Evolutionary conservation across 2,113 vertebrate genomes (phyloP).

Genomic region (Epinephelus fuscoguttatus): DNA sequence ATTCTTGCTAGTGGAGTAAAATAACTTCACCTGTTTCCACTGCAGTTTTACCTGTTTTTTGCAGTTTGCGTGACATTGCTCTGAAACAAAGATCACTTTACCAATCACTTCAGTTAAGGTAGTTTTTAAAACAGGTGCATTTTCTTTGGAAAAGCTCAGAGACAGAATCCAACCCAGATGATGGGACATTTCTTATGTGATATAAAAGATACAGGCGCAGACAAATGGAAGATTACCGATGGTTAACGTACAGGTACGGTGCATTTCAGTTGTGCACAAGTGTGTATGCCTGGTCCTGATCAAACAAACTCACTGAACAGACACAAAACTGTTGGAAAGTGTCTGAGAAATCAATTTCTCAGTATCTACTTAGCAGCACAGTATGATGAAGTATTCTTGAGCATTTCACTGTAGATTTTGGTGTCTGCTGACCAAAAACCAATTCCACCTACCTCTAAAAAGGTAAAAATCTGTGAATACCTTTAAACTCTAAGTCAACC

Average conservation of each 20-base stretch:
- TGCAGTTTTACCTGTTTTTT: not conserved
- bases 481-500: slow-evolving; percentile 13
- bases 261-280: not conserved
- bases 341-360: not conserved
- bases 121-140: not conserved
- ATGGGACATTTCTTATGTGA: not conserved
- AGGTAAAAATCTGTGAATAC: not conserved
- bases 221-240: not conserved
- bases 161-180: not conserved
- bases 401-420: not conserved
- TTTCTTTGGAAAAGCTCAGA: not conserved
- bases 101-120: not conserved
- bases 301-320: not conserved
- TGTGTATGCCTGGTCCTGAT: not conserved
- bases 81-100: not conserved
- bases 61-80: not conserved
- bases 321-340: not conserved
- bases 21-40: not conserved
- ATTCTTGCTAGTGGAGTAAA: not conserved
- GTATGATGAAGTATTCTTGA: not conserved
- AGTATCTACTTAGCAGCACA: not conserved
- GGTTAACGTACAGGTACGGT: not conserved
- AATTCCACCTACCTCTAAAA: not conserved
- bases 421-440: not conserved
- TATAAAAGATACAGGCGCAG: not conserved